phyloP scores from a whole-genome alignment of 2,113 vertebrate genomes.

The Xyliphius kryptos region DNA sequence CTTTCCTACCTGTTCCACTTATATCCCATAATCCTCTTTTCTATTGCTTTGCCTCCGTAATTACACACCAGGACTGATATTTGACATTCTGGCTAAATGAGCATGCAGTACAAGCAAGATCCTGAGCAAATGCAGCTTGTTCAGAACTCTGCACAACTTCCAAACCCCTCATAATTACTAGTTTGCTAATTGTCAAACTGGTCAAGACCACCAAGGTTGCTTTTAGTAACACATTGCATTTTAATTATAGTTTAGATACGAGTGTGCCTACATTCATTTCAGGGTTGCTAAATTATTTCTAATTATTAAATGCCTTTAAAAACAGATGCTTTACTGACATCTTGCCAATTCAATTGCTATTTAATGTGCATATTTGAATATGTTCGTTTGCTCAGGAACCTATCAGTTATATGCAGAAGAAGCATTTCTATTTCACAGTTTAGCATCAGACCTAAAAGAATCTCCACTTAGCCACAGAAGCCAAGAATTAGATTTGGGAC shows the following conservation, averaged over 20 bases:
- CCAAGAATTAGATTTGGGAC: too few species aligned
- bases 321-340: too few species aligned
- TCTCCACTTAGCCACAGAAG: too few species aligned
- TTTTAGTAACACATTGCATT: slow-evolving; percentile 6
- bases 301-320: too few species aligned
- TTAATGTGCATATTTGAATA: too few species aligned
- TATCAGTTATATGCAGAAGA: slow-evolving; percentile 11
- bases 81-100: slow-evolving; percentile 34
- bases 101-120: slow-evolving; percentile 24
- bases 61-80: slow-evolving; percentile 47
- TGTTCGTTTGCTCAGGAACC: too few species aligned
- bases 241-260: too few species aligned
- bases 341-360: too few species aligned
- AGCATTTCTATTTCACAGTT: background rate
- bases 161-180: background rate
- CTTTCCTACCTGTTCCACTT: slow-evolving; percentile 34
- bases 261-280: too few species aligned
- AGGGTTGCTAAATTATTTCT: too few species aligned
- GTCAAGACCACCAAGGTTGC: background rate
- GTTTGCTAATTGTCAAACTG: slow-evolving; percentile 9
- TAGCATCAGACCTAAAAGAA: background rate
- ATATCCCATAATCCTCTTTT: slow-evolving; percentile 42
- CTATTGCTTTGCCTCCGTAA: slow-evolving; percentile 45
- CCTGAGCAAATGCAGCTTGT: slow-evolving; percentile 1
- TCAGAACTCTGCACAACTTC: slow-evolving; percentile 6